phyloP scores from a whole-genome alignment of 2,888 invertebrate species.

The Cabera pusaria region DNA sequence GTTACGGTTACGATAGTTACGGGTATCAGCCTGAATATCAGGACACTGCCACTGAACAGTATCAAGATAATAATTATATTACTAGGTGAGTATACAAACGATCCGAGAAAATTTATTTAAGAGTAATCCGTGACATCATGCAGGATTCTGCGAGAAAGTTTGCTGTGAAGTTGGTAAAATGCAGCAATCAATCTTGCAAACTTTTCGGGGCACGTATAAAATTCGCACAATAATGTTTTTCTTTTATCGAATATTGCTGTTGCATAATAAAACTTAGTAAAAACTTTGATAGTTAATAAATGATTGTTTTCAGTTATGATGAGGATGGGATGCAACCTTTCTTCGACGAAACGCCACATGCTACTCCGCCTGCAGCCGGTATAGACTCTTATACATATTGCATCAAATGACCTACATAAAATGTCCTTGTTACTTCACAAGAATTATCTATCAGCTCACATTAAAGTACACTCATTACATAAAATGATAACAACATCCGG shows the following conservation, averaged over 20 bases:
- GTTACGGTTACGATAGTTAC: slow-evolving; percentile 64
- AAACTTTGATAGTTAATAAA: no score
- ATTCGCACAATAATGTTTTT: no score
- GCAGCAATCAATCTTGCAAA: no score
- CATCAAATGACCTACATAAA: slow-evolving; percentile 2
- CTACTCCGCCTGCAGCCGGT: slow-evolving; percentile 77
- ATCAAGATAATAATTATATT: slow-evolving; percentile 70
- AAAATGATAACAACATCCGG: slow-evolving; percentile 67
- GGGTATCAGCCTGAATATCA: slow-evolving; percentile 62
- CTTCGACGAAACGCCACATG: slow-evolving; percentile 77
- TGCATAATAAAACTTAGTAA: no score
- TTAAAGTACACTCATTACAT: slow-evolving; percentile 29
- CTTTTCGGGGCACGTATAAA: no score
- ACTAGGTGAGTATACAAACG: slow-evolving; percentile 50
- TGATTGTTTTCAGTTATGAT: slow-evolving; percentile 75
- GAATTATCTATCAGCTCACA: slow-evolving; percentile 21
- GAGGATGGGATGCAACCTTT: slow-evolving; percentile 80
- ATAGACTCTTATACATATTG: slow-evolving; percentile 22
- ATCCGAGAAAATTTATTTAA: no score
- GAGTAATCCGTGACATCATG: no score
- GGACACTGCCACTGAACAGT: slow-evolving; percentile 62
- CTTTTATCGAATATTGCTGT: no score
- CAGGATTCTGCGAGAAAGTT: no score
- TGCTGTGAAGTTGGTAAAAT: no score
- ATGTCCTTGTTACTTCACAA: slow-evolving; percentile 17